phyloP scores from a whole-genome alignment of 2,888 invertebrate species.

The Unio pictorum region DNA sequence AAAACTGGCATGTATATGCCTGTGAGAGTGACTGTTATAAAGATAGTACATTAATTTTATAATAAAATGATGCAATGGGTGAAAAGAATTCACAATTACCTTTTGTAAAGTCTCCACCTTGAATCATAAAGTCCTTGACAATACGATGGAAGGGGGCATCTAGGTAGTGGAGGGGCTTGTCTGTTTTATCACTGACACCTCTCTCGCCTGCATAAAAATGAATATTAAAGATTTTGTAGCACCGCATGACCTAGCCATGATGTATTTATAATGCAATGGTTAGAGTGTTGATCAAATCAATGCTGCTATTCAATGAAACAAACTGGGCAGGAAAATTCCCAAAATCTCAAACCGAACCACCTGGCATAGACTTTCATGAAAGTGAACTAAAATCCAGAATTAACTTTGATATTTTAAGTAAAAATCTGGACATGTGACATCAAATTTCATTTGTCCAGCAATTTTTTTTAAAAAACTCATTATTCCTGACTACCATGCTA shows the following conservation, averaged over 20 bases:
- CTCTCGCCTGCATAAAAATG: conserved; percentile 80
- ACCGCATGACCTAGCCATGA: too few relatives aligned
- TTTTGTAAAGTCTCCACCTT: conserved; percentile 79
- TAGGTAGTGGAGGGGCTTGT: conserved; percentile 90
- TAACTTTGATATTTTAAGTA: neutral
- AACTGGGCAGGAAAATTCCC: too few relatives aligned
- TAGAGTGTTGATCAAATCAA: too few relatives aligned
- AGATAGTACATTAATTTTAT: neutral
- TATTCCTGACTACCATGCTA: too few relatives aligned
- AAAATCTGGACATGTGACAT: neutral
- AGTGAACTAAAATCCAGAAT: neutral
- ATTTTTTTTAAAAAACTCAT: too few relatives aligned
- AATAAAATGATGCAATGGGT: neutral
- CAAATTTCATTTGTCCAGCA: neutral
- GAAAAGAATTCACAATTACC: conserved; percentile 76
- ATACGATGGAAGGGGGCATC: conserved; percentile 88
- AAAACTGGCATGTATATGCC: too few relatives aligned
- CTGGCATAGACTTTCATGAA: too few relatives aligned
- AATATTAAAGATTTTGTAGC: too few relatives aligned
- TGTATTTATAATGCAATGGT: too few relatives aligned
- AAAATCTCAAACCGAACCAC: too few relatives aligned
- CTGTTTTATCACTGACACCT: conserved; percentile 81
- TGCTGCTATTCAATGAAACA: too few relatives aligned
- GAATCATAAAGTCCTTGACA: conserved; percentile 95
- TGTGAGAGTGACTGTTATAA: neutral